phyloP scores from a whole-genome alignment of 2,113 vertebrate genomes.

The Cheirogaleus medius region DNA sequence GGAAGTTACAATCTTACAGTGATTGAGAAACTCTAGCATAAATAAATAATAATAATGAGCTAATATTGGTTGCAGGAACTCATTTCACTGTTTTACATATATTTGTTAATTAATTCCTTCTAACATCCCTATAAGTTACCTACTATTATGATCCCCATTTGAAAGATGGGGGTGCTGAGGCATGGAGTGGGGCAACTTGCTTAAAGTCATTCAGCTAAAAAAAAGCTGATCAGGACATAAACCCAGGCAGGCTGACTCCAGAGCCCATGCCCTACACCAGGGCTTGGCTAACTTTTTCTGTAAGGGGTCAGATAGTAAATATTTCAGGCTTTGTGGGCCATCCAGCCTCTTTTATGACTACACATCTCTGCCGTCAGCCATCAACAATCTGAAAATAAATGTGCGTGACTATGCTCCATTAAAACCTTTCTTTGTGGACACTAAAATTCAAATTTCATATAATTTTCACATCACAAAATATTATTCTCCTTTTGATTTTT shows the following conservation, averaged over 20 bases:
- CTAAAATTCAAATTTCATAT: neutral
- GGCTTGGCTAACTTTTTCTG: neutral
- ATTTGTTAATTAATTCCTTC: neutral
- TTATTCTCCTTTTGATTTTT: neutral
- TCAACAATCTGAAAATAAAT: neutral
- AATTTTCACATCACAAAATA: constrained; percentile 18
- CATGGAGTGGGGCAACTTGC: neutral
- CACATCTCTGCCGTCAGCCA: neutral
- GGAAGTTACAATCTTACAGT: neutral
- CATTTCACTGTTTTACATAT: neutral
- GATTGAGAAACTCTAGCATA: neutral
- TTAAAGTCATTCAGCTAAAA: neutral
- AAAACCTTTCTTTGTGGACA: neutral
- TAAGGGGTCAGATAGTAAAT: neutral
- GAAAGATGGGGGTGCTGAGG: neutral
- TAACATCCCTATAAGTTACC: neutral
- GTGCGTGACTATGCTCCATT: neutral
- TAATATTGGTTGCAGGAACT: neutral
- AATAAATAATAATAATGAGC: neutral
- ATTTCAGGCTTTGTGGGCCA: neutral
- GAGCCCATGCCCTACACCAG: neutral
- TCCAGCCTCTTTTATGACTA: neutral
- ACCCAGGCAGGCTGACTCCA: neutral
- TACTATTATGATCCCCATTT: neutral
- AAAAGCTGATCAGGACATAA: neutral